Base-by-base conservation (phyloP, 2,888 invertebrate genomes). In the Chironomus tentans region DNA sequence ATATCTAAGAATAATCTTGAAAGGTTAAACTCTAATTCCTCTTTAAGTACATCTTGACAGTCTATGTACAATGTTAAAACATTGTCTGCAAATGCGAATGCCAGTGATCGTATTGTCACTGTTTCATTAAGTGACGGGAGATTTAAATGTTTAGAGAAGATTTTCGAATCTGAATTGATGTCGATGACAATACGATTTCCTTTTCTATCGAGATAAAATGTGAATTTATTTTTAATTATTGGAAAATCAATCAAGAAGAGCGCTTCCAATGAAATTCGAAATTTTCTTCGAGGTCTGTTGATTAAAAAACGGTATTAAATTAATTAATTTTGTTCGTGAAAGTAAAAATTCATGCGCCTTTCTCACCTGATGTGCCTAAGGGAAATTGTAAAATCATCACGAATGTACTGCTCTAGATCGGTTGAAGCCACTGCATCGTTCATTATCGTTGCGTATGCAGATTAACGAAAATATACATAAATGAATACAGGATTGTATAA, bases 221-320 rank as follows among this genome's bases (percentile, higher is more conserved):
- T 83, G 81, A 84, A 83, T 80, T 84, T 83, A 70, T 84, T 83
- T 78, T 84, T 84, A 47, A 83, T 76, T 71, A 81, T 82, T 76
- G 84, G 84, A 75, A 84, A 84, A 77, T 84, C 84, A 72, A 84
- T 84, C 83, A 84, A 83, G 71, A 84, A 84, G n/a, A 84, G 79
- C 0, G 84, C 84, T 78, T 84, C 84, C 71, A 84, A 83, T 4
- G 83, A 82, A 76, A 84, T 84, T 77, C 84, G 83, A 72, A 83
- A 75, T 78, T 84, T 84, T 76, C 84, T 82, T 0, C 84, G 82
- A 0, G 84, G 84, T 77, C 84, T 83, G 74, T 38, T 38, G 38
- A 38, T 48, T 21, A 70, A 38, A 10, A 21, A 73, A 38, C n/a
- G 47, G 62, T 76, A 50, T 70, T 24, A 4, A 48, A 10, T 7